phyloP scores from a whole-genome alignment of 2,797 vertebrate species.

The Synanceia verrucosa region DNA sequence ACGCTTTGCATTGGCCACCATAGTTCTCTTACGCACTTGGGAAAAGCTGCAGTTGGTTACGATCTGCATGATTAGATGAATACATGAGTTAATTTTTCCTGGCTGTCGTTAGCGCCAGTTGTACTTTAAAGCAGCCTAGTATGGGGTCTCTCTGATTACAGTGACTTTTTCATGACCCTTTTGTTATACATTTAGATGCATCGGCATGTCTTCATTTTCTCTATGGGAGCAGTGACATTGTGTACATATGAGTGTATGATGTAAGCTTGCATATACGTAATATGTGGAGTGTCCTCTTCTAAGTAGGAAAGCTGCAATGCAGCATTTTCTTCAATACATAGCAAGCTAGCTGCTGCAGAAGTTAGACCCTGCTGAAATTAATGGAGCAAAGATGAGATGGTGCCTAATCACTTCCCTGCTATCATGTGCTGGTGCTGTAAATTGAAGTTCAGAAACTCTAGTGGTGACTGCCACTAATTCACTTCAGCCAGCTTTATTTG shows the following conservation, averaged over 20 bases:
- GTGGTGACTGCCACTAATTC: background rate
- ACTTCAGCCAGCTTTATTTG: background rate
- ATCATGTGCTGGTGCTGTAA: slow-evolving; percentile 9
- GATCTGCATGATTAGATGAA: too few species aligned
- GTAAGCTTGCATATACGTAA: slow-evolving; percentile 39
- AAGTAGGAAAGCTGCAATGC: slow-evolving; percentile 76
- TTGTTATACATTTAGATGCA: slow-evolving; percentile 33
- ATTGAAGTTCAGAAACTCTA: slow-evolving; percentile 30
- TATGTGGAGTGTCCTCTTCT: slow-evolving; percentile 50
- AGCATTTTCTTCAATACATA: slow-evolving; percentile 67
- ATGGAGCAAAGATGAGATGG: slow-evolving; percentile 56
- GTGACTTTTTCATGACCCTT: slow-evolving; percentile 22
- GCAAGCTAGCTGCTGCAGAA: slow-evolving; percentile 43
- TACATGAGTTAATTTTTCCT: too few species aligned
- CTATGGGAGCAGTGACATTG: slow-evolving; percentile 27
- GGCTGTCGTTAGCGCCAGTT: background rate
- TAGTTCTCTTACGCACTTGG: too few species aligned
- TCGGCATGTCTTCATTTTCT: slow-evolving; percentile 38
- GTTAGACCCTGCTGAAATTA: slow-evolving; percentile 49
- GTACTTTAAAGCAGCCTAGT: background rate
- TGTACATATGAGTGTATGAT: slow-evolving; percentile 33
- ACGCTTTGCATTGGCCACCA: too few species aligned
- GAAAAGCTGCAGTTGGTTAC: too few species aligned
- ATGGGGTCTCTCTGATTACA: background rate
- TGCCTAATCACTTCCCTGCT: slow-evolving; percentile 31